A percentile compares a stretch with the other conserved stretches of the same genome.
These are phyloP conservation scores for Galbula dea DNA, from an alignment of 2,113 vertebrate species.

Conservation along the genomic window DNA sequence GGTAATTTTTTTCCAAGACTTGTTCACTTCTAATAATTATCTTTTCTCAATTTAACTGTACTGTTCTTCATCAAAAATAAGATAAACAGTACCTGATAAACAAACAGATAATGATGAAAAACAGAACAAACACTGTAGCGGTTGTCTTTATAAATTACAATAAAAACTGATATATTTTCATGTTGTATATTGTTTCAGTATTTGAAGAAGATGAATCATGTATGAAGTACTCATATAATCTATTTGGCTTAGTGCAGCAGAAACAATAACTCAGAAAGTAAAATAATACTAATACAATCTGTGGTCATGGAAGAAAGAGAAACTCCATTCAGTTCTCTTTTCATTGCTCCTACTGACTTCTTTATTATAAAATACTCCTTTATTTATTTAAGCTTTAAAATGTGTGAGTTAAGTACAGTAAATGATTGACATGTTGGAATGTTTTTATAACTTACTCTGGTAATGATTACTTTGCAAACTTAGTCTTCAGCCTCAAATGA, in stretches of 20 bases:
- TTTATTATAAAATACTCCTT: not conserved
- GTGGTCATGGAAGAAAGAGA: not conserved
- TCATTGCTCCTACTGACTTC: not conserved
- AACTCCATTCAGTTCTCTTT: not conserved
- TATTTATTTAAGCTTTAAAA: constrained; percentile 34
- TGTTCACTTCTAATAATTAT: not conserved
- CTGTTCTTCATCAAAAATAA: not conserved
- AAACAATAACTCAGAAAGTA: constrained; percentile 1
- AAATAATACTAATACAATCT: not conserved
- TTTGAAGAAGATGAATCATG: not conserved
- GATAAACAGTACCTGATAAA: not conserved
- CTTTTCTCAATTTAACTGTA: not conserved
- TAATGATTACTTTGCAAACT: constrained; percentile 32
- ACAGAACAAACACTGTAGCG: not conserved
- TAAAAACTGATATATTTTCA: not conserved
- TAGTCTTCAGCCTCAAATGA: not conserved
- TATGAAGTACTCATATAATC: not conserved
- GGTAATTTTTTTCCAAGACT: not conserved
- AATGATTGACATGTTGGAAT: constrained; percentile 23
- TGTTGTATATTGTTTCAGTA: not conserved
- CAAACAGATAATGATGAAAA: not conserved
- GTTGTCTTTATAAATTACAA: not conserved
- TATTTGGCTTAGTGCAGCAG: not conserved
- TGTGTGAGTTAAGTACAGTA: constrained; percentile 35
- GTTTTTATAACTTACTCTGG: constrained; percentile 23